Conservation (phyloP, 2,797 vertebrate species). For the Gallinago solitaria region DNA sequence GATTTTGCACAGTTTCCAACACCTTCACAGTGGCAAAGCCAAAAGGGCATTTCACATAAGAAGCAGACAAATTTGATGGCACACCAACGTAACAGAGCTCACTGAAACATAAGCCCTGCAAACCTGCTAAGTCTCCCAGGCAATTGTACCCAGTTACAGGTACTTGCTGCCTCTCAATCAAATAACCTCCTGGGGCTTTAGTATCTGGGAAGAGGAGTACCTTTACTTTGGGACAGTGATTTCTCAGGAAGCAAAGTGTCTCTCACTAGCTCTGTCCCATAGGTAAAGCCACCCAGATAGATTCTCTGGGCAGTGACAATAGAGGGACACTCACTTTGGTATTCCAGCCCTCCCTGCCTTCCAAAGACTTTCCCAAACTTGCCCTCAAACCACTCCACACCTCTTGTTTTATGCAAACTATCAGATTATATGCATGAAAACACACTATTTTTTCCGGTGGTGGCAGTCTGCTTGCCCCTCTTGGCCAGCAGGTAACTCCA, state of each 20-base stretch:
- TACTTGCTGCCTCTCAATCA: neutral
- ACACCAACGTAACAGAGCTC: neutral
- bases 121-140: neutral
- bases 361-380: neutral
- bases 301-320: neutral
- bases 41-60: neutral
- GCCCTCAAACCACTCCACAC: neutral
- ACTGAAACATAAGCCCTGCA: neutral
- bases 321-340: too few relatives aligned
- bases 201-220: neutral
- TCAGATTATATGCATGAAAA: too few relatives aligned
- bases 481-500: neutral
- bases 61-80: neutral
- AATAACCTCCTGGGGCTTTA: neutral
- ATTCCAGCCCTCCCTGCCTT: neutral
- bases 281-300: neutral
- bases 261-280: neutral
- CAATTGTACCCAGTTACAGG: neutral
- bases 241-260: neutral
- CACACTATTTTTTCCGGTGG: rapidly evolving
- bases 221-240: neutral
- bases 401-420: neutral
- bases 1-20: neutral
- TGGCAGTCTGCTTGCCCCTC: neutral
- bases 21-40: neutral